Evolutionary conservation across 2,113 vertebrate genomes (phyloP), one percentile per base, ranked within the genome.

Genomic region (Edolisoma coerulescens): DNA sequence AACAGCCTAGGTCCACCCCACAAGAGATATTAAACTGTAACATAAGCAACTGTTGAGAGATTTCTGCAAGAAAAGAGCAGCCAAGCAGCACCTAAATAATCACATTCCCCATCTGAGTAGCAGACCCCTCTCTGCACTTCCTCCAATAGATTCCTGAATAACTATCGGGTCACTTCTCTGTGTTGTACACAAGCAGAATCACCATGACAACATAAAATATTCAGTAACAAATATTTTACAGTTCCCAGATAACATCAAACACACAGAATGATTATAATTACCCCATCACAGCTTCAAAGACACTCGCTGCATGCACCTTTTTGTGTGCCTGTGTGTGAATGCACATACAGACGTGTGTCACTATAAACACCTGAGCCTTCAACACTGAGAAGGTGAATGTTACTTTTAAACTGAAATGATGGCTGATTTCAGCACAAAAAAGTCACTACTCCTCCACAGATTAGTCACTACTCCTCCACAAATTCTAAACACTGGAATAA

Each of bases 261-360:
- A 54, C 30, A n/a, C 65, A 37, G 50, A 67, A 79, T 41, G 85
- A 98, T 97, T 97, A 97, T 94, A 97, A 98, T 97, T 97, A 97
- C 93, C 96, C 95, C 91, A 95, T 91, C 89, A 85, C 76, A 93
- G 52, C 94, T 98, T 98, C 98, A 97, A 98, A 98, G 97, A 93
- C 65, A 45, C 39, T 93, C 88, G 68, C 35, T 73, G 67, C 59
- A 68, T 27, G 42, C 54, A 91, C 30, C 42, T 91, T 81, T 59
- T 10, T 57, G 53, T 16, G 5, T 60, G 61, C 26, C 80, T 94
- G 53, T 45, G 54, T 73, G 13, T 32, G 47, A 79, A 54, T 22
- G 17, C 39, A 21, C 37, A 52, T 21, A 8, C 2, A 63, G 2
- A 13, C 0, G 2, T 19, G 7, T 24, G 53, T 81, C 95, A 92